Evolutionary conservation across 2,888 invertebrate genomes (phyloP).

Genomic region (Seira ritae): DNA sequence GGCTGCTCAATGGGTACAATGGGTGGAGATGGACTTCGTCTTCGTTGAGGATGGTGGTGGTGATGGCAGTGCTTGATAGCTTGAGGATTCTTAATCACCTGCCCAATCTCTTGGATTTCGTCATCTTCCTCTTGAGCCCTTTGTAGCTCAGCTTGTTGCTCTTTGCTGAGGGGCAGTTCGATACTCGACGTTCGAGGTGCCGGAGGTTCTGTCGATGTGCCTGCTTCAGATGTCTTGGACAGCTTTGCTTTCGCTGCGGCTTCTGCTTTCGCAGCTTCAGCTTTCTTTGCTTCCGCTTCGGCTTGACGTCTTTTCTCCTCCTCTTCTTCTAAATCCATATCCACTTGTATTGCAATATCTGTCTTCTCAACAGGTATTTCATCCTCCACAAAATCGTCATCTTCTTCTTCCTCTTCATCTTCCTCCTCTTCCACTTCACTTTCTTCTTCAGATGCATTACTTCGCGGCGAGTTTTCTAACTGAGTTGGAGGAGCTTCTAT

Average conservation of each 20-base stretch:
- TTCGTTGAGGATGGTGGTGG: not conserved
- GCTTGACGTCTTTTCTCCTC: slow-evolving; percentile 13
- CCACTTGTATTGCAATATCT: slow-evolving; percentile 71
- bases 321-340: slow-evolving; percentile 72
- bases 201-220: not conserved
- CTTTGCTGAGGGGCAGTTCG: slow-evolving; percentile 43
- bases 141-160: slow-evolving; percentile 46
- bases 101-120: slow-evolving; percentile 64
- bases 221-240: not conserved
- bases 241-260: not conserved
- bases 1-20: slow-evolving; percentile 25
- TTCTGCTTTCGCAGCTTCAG: not conserved
- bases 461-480: not conserved
- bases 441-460: not conserved
- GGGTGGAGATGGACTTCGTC: slow-evolving; percentile 24
- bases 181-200: slow-evolving; percentile 18
- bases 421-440: slow-evolving; percentile 20
- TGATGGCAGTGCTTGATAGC: slow-evolving; percentile 17
- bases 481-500: not conserved
- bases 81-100: slow-evolving; percentile 57
- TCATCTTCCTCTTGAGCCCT: slow-evolving; percentile 56
- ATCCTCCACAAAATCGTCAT: slow-evolving; percentile 38
- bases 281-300: slow-evolving; percentile 3
- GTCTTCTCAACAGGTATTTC: slow-evolving; percentile 56
- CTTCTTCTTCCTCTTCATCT: slow-evolving; percentile 35